Evolutionary conservation across 2,113 vertebrate species (phyloP).

Genomic region (Tor tambroides): DNA sequence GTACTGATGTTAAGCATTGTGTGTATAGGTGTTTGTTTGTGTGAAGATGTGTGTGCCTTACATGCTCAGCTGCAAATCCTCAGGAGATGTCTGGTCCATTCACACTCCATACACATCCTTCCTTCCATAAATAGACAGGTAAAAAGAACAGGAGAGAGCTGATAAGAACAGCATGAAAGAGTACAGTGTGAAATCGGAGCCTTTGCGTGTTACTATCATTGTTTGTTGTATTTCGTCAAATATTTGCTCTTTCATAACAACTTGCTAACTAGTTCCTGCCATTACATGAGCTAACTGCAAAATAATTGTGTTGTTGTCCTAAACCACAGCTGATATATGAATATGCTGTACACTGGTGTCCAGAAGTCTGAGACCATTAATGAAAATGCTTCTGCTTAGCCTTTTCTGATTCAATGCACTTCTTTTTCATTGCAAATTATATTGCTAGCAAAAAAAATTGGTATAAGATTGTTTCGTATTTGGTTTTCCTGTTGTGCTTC

Average conservation of each 20-base stretch:
- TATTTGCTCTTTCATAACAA: too few species aligned
- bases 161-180: constrained; percentile 14
- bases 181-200: neutral
- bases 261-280: too few species aligned
- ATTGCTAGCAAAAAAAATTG: neutral
- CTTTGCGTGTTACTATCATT: neutral
- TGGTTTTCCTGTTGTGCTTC: neutral
- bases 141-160: constrained; percentile 3
- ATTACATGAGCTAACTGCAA: neutral
- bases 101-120: constrained; percentile 45
- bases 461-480: neutral
- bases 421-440: neutral
- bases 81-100: constrained; percentile 50
- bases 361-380: neutral
- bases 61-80: constrained; percentile 43
- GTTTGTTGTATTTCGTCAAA: neutral
- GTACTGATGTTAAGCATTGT: neutral
- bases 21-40: constrained; percentile 1
- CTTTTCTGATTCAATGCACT: neutral
- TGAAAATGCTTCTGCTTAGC: neutral
- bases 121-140: constrained; percentile 41
- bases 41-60: too few species aligned
- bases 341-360: neutral
- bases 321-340: neutral
- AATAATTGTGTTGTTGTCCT: neutral